phyloP scores from a whole-genome alignment of 1,140 invertebrate genomes.

The Neuroterus valhalla region DNA sequence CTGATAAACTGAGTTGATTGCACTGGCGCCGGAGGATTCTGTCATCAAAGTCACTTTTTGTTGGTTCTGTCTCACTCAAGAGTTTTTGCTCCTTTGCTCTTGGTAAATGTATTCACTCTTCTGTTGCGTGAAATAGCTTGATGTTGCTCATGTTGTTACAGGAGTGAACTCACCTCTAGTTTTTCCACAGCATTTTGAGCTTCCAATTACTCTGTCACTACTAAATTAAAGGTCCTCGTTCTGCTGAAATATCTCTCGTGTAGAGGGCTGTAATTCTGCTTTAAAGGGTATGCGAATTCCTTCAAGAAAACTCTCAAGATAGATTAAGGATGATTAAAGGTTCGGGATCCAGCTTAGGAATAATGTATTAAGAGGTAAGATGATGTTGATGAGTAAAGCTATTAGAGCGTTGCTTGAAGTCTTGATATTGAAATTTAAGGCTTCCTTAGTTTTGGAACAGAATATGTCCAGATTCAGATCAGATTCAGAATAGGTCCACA shows the following conservation, averaged over 20 bases:
- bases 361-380: background rate
- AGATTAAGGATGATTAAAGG: no score
- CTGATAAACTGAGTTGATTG: constrained; percentile 29
- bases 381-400: background rate
- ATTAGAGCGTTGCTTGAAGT: background rate
- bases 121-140: constrained; percentile 2
- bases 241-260: background rate
- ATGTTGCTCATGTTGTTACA: constrained; percentile 17
- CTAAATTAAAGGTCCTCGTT: background rate
- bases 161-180: background rate
- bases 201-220: constrained; percentile 7
- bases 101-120: constrained; percentile 7
- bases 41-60: constrained; percentile 29
- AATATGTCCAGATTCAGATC: no score
- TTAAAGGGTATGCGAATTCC: background rate
- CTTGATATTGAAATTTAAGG: background rate
- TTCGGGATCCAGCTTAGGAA: background rate
- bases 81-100: background rate
- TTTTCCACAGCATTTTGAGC: background rate
- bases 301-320: no score
- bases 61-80: background rate
- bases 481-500: no score
- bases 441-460: background rate
- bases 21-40: constrained; percentile 24
- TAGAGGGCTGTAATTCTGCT: background rate